Conservation (phyloP, 92 coral and sea anemone species). For the Siderastrea siderea region DNA sequence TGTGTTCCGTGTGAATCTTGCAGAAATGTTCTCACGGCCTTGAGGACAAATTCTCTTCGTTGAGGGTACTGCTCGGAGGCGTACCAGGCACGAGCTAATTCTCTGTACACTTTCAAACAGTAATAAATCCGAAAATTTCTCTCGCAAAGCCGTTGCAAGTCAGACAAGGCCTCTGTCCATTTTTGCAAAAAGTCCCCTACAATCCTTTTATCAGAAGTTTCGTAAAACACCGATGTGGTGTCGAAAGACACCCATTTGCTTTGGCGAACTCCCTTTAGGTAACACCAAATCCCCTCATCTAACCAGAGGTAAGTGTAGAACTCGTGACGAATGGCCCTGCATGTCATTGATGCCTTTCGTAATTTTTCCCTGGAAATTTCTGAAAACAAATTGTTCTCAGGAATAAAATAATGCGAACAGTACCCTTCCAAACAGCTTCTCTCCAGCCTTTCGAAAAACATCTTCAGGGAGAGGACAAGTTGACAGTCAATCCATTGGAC, state of each 20-base stretch:
- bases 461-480: slow-evolving; percentile 17
- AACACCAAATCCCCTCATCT: slow-evolving; percentile 26
- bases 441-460: slow-evolving; percentile 27
- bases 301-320: slow-evolving; percentile 24
- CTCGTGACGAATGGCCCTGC: neutral
- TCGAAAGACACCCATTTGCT: slow-evolving; percentile 6
- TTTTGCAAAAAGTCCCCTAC: slow-evolving; percentile 7
- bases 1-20: slow-evolving; percentile 5
- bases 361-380: slow-evolving; percentile 19
- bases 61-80: slow-evolving; percentile 21
- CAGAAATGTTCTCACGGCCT: slow-evolving; percentile 21
- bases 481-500: slow-evolving; percentile 14
- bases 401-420: slow-evolving; percentile 25
- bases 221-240: slow-evolving; percentile 9
- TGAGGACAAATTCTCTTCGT: slow-evolving; percentile 16
- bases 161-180: slow-evolving; percentile 7
- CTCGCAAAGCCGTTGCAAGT: slow-evolving; percentile 11
- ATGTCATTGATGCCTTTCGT: slow-evolving; percentile 6
- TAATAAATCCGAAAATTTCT: slow-evolving; percentile 24
- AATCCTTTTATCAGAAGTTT: neutral
- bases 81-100: slow-evolving; percentile 13
- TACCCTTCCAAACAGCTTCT: slow-evolving; percentile 8
- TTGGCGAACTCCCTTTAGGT: slow-evolving; percentile 16
- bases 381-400: slow-evolving; percentile 23
- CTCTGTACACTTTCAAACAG: slow-evolving; percentile 26